A percentile compares a stretch with the other conserved stretches of the same genome.
phyloP scores from a whole-genome alignment of 2,888 invertebrate genomes.

The Polietes domitor region DNA sequence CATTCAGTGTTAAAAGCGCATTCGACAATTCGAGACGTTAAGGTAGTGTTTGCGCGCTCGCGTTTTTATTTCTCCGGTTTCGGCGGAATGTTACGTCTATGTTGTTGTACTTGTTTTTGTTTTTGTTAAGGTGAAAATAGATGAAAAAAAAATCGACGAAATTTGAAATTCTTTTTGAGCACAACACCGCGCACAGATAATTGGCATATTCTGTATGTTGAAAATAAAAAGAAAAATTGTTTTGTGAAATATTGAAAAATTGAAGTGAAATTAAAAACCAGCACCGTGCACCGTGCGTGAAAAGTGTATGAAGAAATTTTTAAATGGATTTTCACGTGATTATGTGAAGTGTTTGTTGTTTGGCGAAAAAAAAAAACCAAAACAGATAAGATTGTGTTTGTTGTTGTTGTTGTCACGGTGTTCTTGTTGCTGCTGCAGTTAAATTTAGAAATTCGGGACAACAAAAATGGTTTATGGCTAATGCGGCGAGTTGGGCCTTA shows the following conservation, averaged over 20 bases:
- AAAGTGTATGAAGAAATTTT: conserved; percentile 41
- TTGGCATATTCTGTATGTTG: neutral
- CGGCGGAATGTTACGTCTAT: conserved; percentile 21
- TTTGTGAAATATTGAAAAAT: neutral
- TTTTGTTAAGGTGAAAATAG: neutral
- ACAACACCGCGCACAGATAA: neutral
- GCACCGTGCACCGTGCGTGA: no score
- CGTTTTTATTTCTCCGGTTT: conserved; percentile 24
- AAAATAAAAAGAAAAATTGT: neutral
- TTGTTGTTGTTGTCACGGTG: neutral
- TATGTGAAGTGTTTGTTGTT: conserved; percentile 25
- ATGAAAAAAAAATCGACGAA: neutral
- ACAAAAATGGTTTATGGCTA: conserved; percentile 49
- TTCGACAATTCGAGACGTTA: conserved; percentile 61
- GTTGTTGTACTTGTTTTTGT: conserved; percentile 17
- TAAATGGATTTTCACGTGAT: conserved; percentile 53
- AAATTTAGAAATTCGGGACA: conserved; percentile 60
- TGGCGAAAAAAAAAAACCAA: conserved; percentile 5
- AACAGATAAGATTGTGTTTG: conserved; percentile 58
- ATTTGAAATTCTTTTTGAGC: conserved; percentile 15
- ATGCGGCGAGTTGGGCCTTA: conserved; percentile 23
- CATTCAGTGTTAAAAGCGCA: conserved; percentile 62
- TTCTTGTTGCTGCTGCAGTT: conserved; percentile 22
- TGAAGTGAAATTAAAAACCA: conserved; percentile 41
- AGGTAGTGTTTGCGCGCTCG: conserved; percentile 45